Evolutionary conservation across 2,113 vertebrate genomes (phyloP).

Genomic region (Corythornis vintsioides): DNA sequence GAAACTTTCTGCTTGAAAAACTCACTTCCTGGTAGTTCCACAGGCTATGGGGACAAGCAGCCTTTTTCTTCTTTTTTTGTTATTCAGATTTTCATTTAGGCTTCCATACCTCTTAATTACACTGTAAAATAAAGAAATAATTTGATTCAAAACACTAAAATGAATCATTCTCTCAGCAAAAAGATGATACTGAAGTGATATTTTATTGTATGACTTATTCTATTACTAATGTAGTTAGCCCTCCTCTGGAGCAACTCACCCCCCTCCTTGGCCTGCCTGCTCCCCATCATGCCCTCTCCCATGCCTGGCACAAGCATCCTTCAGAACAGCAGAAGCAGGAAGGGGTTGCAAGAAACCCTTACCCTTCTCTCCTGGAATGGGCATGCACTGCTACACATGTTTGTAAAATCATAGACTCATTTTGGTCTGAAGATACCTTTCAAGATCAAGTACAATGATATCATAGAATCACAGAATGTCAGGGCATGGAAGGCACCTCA

Average conservation of each 20-base stretch:
- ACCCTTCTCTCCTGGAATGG: background rate
- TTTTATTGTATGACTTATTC: background rate
- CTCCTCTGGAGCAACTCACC: background rate
- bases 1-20: background rate
- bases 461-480: too few species aligned
- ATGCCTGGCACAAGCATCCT: background rate
- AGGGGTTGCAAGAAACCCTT: background rate
- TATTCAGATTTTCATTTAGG: background rate
- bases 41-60: background rate
- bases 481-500: too few species aligned
- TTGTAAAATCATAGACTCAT: background rate
- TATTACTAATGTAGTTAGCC: background rate
- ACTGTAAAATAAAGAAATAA: background rate
- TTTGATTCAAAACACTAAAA: background rate
- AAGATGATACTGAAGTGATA: background rate
- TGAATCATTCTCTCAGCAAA: background rate
- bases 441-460: background rate
- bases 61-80: background rate
- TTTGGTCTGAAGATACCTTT: background rate
- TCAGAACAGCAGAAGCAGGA: background rate
- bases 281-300: too few species aligned
- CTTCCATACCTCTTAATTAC: background rate
- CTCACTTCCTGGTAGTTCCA: background rate
- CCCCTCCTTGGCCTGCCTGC: background rate
- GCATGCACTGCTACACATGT: fast-evolving